phyloP scores from a whole-genome alignment of 2,797 vertebrate species.

The Ficedula albicollis region DNA sequence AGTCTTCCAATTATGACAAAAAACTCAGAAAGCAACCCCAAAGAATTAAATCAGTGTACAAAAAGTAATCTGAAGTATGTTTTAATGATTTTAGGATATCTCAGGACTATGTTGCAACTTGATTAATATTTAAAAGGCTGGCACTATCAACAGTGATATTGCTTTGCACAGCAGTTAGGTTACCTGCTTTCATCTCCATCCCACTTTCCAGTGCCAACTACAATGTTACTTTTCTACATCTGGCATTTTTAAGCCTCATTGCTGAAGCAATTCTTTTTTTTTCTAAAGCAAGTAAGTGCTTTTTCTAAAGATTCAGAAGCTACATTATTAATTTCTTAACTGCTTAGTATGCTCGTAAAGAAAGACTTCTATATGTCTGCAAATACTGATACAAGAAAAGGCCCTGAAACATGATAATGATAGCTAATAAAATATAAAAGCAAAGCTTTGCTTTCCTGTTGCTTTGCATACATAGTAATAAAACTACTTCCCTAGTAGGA shows the following conservation, averaged over 20 bases:
- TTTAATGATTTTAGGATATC: background rate
- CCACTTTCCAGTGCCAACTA: background rate
- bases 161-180: background rate
- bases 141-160: background rate
- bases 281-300: background rate
- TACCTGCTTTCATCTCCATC: background rate
- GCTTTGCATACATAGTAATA: constrained; percentile 45
- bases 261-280: background rate
- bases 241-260: background rate
- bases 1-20: background rate
- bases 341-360: background rate
- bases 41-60: background rate
- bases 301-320: constrained; percentile 19
- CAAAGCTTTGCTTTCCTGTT: constrained; percentile 40
- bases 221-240: background rate
- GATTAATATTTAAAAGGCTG: background rate
- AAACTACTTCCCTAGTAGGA: constrained; percentile 37
- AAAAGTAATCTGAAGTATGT: background rate
- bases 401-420: constrained; percentile 6
- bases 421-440: constrained; percentile 47
- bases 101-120: background rate
- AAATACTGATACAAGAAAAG: background rate
- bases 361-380: background rate
- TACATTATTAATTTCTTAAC: background rate
- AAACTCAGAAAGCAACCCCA: background rate